Base-by-base conservation (phyloP, 2,888 invertebrate genomes). In the Galerucella nymphaeae region DNA sequence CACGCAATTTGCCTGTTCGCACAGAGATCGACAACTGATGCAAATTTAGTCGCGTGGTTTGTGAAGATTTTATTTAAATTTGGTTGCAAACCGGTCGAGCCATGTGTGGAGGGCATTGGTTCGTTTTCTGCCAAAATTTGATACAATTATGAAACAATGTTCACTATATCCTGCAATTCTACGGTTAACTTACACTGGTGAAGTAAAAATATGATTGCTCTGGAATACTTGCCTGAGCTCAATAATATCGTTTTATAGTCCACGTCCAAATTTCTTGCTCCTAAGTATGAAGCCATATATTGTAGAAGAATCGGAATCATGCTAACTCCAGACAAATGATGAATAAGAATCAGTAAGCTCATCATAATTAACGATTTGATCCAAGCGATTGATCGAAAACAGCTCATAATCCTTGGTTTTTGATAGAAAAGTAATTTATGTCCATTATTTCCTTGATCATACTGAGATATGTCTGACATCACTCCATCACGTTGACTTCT, bases 301-400 rank as follows among this genome's bases (percentile, higher is more conserved):
- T 55, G 57, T 18, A 64, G 13, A 45, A 70, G 57, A 55, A 63
- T 63, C 8, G 62, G 70, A 10, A 70, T 45, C 70, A 70, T 57
- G 23, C 42, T 18, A 57, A 55, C 63, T 57, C 63, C 70, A 42
- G 70, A 70, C 30, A 70, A 64, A 63, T 64, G 53, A 63, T 70
- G 55, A 13, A 64, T 14, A 45, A 30, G 0, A 4, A 64, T 55
- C 11, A 63, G 45, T n/a, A 70, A 13, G 10, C 18, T 14, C 70
- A 70, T 63, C 23, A 70, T 70, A 9, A 58, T 57, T 45, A 63
- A 42, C 18, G 70, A 70, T 64, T 70, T 70, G 1, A 70, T 63
- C 63, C 55, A 63, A 13, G 55, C 70, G 6, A 38, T 42, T 11
- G 48, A 48, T 57, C 67, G 59, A 13, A 55, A 42, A 18, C 42